phyloP scores from a whole-genome alignment of 2,113 vertebrate species.

The Hippocampus abdominalis region DNA sequence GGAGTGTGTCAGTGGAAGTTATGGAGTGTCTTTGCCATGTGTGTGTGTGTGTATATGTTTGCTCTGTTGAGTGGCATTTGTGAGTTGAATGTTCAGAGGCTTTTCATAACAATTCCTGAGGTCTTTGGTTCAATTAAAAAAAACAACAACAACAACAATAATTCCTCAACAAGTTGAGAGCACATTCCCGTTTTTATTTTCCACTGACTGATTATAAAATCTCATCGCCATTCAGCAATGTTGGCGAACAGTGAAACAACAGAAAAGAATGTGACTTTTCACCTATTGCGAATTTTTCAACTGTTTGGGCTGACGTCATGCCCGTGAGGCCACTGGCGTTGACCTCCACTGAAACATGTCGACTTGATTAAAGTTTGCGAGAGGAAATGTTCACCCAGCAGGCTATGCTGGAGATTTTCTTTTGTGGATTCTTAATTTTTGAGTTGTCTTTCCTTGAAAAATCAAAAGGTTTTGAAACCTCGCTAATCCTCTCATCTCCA shows the following conservation, averaged over 20 bases:
- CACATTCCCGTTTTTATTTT: not conserved
- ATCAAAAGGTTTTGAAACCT: conserved; percentile 61
- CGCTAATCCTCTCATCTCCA: conserved; percentile 64
- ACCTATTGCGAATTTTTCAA: not conserved
- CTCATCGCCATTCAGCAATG: not conserved
- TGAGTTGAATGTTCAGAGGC: too few relatives aligned
- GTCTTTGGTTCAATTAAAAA: too few relatives aligned
- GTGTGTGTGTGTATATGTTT: too few relatives aligned
- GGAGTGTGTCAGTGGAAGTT: too few relatives aligned
- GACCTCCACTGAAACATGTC: conserved; percentile 21
- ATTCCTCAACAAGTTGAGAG: not conserved
- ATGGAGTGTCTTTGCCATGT: too few relatives aligned
- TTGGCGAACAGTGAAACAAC: not conserved
- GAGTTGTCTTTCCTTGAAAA: conserved; percentile 45
- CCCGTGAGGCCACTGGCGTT: conserved; percentile 9
- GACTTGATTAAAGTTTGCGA: conserved; percentile 19
- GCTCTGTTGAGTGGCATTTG: too few relatives aligned
- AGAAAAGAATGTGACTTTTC: not conserved
- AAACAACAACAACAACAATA: too few relatives aligned
- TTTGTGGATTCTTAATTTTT: not conserved
- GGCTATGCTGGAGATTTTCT: conserved; percentile 42
- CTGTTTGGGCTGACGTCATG: conserved; percentile 12
- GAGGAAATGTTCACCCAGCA: conserved; percentile 31
- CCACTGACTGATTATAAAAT: not conserved
- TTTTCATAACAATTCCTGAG: too few relatives aligned